Evolutionary conservation across 2,113 vertebrate genomes (phyloP).

Genomic region (Physeter macrocephalus): DNA sequence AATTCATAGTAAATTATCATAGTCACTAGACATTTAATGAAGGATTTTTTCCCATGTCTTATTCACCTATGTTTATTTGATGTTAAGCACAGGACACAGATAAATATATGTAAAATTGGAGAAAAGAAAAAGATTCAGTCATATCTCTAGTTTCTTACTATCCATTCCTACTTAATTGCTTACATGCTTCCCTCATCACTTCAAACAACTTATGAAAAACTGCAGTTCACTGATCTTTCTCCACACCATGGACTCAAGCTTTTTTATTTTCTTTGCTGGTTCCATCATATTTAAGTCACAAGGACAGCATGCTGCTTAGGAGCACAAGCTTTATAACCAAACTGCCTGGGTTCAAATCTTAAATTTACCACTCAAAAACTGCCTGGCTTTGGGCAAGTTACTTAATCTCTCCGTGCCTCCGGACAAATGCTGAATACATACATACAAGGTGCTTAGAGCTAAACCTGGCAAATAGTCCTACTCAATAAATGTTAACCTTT

Average conservation of each 20-base stretch:
- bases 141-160: slow-evolving; percentile 18
- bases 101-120: not conserved
- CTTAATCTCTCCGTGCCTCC: not conserved
- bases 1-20: slow-evolving; percentile 24
- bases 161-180: not conserved
- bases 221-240: not conserved
- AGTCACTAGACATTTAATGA: not conserved
- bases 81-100: not conserved
- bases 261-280: not conserved
- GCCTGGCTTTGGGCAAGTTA: not conserved
- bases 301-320: not conserved
- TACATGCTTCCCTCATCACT: slow-evolving; percentile 1
- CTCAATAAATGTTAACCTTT: not conserved
- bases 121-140: not conserved
- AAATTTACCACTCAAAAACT: slow-evolving; percentile 11
- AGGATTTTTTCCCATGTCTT: not conserved
- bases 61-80: not conserved
- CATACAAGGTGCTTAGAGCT: not conserved
- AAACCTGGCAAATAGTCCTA: not conserved
- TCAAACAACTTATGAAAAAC: not conserved
- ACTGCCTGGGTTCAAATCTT: not conserved
- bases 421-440: not conserved
- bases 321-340: not conserved
- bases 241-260: not conserved
- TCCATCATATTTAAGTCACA: not conserved